Evolutionary conservation across 2,113 vertebrate species (phyloP), one percentile per base, ranked within the genome.

Genomic region (Empidonax traillii): DNA sequence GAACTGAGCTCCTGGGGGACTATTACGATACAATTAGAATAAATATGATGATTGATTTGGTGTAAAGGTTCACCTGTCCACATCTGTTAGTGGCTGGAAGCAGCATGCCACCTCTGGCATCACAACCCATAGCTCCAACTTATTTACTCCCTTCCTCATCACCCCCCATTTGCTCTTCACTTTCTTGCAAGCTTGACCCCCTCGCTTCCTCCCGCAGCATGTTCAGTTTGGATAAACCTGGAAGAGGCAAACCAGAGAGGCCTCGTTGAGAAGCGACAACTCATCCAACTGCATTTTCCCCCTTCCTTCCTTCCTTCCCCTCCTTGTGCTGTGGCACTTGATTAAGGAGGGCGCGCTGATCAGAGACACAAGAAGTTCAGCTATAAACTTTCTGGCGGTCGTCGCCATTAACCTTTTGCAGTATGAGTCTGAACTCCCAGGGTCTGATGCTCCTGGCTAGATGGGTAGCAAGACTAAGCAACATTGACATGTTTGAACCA

Each of bases 1-100:
- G 98, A 98, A 98, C 98, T 93, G 94, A 97, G 94, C 96, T 98
- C 98, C 98, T 97, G 96, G 96, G 98, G 98, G 98, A 98, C 97
- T 96, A 98, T 98, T 98, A 98, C 55, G 79, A 98, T 98, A 98
- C 98, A 98, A 98, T 98, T 98, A 98, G 97, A 98, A 98, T 98
- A 98, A 98, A 98, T 98, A 98, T 79, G 94, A 97, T 98, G 98
- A 98, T 98, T 98, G 98, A 98, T 98, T 98, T 90, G 77, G 93
- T 97, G 90, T 93, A 97, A 95, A 97, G 96, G 93, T 97, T 98
- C 97, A 98, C 98, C 98, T 98, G 96, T 97, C 97, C 97, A 94
- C 92, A 96, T 96, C 77, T 86, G 95, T 97, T 85, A 74, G 88
- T 37, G 79, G 92, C 88, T 56, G 0, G 87, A 85, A 93, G 67